Evolutionary conservation across 2,797 vertebrate genomes (phyloP), one percentile per base, ranked within the genome.

Genomic region (Acipenser oxyrinchus): DNA sequence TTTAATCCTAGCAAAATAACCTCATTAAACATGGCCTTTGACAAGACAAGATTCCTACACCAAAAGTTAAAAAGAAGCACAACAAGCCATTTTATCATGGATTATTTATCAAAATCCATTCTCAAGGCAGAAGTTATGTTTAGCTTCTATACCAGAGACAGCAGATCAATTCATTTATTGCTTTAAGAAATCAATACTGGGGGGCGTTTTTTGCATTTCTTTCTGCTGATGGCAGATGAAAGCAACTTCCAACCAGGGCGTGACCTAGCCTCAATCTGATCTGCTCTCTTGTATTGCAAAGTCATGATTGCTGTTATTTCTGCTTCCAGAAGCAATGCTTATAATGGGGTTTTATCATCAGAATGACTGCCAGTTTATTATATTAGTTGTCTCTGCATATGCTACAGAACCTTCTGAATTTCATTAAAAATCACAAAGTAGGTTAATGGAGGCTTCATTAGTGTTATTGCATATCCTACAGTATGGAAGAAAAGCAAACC

Each of bases 91-190:
- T 71, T 73, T 70, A 73, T 76, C 70, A 84, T 75, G 75, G 83
- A 86, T 88, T 77, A 90, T 82, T 85, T 80, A 87, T 79, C 70
- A 57, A 67, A 76, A 79, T 77, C 23, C 77, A 78, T 79, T 72
- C 71, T 48, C 66, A 51, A 75, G 74, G 78, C 71, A 59, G 69
- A 64, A 74, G 68, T 70, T 74, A 68, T 76, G 75, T 67, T 71
- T 53, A 62, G 9, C 10, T 72, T 70, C 60, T 63, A 48, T 18
- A 58, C 7, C 37, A 62, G 63, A 51, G 50, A 66, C 68, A 69
- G 12, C 66, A 1, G 69, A 15, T 66, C 52, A 37, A 10, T 67
- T 23, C 2, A 51, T 37, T 10, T 55, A 70, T 71, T 69, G 18
- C 50, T 70, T 72, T 53, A 66, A 11, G 10, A 73, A 82, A 84